These are phyloP conservation scores for Poecilia wingei DNA, from an alignment of 2,797 vertebrate species.

Conservation along the genomic window DNA sequence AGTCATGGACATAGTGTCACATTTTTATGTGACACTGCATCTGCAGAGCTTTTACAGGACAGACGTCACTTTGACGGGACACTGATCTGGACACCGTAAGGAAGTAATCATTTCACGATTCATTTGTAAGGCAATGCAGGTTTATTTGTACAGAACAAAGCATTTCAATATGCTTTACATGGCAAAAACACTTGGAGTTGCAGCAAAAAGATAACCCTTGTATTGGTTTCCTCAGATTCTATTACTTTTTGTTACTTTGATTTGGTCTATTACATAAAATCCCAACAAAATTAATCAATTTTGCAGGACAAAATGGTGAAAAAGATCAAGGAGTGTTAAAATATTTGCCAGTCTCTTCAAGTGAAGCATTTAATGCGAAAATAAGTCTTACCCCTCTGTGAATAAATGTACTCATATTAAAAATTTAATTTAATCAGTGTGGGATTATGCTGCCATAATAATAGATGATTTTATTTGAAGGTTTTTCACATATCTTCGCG, in stretches of 20 bases:
- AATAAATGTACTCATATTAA: background rate
- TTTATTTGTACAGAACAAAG: too few species aligned
- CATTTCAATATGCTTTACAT: too few species aligned
- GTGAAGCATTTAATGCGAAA: background rate
- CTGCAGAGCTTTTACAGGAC: background rate
- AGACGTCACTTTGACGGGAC: too few species aligned
- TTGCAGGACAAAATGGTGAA: background rate
- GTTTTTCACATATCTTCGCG: background rate
- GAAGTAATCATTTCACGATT: too few species aligned
- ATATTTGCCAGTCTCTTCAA: background rate
- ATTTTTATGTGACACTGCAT: background rate
- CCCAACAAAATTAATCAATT: background rate
- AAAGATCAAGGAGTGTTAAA: background rate
- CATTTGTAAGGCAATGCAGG: too few species aligned
- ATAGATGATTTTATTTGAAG: background rate
- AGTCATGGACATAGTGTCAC: background rate
- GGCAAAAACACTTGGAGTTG: background rate
- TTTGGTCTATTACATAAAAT: background rate
- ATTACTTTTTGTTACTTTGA: background rate
- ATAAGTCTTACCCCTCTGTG: background rate
- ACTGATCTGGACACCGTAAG: too few species aligned
- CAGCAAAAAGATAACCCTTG: background rate
- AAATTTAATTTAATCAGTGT: background rate
- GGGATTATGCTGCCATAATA: background rate
- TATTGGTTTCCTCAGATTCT: background rate